Percentiles rank a stretch among this genome's conserved stretches.
These are phyloP conservation scores for Leptinotarsa haldemani DNA, from an alignment of 2,888 invertebrate genomes.

Conservation along the genomic window DNA sequence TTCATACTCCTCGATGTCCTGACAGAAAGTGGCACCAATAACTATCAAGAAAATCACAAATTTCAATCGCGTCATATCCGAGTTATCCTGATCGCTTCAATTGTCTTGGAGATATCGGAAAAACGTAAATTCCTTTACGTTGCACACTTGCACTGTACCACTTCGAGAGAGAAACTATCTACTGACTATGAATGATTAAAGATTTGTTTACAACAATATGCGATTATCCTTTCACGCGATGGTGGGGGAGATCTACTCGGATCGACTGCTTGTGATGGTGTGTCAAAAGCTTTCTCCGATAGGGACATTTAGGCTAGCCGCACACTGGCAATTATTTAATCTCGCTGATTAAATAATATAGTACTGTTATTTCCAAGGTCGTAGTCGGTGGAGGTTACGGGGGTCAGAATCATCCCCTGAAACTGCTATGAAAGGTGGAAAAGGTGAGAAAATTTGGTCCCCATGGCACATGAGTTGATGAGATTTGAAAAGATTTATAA, in stretches of 20 bases:
- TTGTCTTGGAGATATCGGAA: background rate
- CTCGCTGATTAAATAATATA: too few relatives aligned
- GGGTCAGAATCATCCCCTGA: too few relatives aligned
- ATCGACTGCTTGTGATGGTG: background rate
- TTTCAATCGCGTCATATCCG: slow-evolving; percentile 30
- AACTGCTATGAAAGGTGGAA: too few relatives aligned
- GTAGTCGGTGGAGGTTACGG: too few relatives aligned
- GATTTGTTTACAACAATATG: slow-evolving; percentile 39
- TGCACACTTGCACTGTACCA: background rate
- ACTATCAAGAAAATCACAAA: slow-evolving; percentile 33
- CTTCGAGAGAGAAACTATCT: slow-evolving; percentile 29
- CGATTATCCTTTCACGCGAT: slow-evolving; percentile 49
- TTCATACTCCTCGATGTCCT: slow-evolving; percentile 35
- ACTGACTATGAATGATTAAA: slow-evolving; percentile 34
- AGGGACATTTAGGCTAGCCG: slow-evolving; percentile 9
- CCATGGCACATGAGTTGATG: too few relatives aligned
- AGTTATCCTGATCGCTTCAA: background rate
- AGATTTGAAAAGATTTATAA: too few relatives aligned
- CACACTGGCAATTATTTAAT: too few relatives aligned
- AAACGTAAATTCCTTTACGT: slow-evolving; percentile 6
- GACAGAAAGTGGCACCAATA: slow-evolving; percentile 36
- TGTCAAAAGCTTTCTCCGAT: slow-evolving; percentile 33
- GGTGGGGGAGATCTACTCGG: slow-evolving; percentile 34
- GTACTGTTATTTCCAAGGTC: too few relatives aligned
- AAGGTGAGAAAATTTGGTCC: too few relatives aligned